Evolutionary conservation across 2,113 vertebrate species (phyloP).

Genomic region (Pipa parva): DNA sequence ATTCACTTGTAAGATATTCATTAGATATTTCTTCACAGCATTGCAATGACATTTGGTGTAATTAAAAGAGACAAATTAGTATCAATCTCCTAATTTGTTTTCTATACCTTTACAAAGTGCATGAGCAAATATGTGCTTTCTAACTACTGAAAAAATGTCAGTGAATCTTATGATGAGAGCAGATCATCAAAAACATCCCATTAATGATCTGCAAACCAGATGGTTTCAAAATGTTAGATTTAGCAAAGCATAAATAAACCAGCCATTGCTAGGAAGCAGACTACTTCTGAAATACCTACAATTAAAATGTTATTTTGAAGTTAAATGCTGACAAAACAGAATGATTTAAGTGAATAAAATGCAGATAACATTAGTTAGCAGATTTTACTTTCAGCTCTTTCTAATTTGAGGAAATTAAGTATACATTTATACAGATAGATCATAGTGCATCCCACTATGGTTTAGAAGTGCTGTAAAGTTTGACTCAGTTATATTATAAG

Average conservation of each 20-base stretch:
- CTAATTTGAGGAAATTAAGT: not conserved
- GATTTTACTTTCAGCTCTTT: not conserved
- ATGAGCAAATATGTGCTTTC: conserved; percentile 21
- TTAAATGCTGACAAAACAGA: not conserved
- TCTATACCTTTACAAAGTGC: conserved; percentile 26
- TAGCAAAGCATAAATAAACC: conserved; percentile 22
- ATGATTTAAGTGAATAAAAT: not conserved
- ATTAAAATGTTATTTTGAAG: conserved; percentile 13
- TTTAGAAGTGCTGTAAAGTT: not conserved
- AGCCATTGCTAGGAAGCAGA: conserved; percentile 8
- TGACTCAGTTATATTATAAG: no score
- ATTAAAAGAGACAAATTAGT: conserved; percentile 64
- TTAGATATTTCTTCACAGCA: conserved; percentile 61
- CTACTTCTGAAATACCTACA: conserved; percentile 13
- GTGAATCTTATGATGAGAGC: conserved; percentile 17
- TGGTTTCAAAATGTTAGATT: conserved; percentile 35
- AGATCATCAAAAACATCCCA: conserved; percentile 12
- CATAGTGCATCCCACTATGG: no score
- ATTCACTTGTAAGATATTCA: conserved; percentile 64
- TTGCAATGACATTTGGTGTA: conserved; percentile 61
- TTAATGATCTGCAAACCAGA: conserved; percentile 35
- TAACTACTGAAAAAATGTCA: conserved; percentile 25
- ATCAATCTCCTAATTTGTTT: conserved; percentile 46
- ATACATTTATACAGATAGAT: not conserved
- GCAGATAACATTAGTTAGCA: not conserved